These are phyloP conservation scores for Tragulus kanchil DNA, from an alignment of 2,113 vertebrate genomes.

Conservation along the genomic window DNA sequence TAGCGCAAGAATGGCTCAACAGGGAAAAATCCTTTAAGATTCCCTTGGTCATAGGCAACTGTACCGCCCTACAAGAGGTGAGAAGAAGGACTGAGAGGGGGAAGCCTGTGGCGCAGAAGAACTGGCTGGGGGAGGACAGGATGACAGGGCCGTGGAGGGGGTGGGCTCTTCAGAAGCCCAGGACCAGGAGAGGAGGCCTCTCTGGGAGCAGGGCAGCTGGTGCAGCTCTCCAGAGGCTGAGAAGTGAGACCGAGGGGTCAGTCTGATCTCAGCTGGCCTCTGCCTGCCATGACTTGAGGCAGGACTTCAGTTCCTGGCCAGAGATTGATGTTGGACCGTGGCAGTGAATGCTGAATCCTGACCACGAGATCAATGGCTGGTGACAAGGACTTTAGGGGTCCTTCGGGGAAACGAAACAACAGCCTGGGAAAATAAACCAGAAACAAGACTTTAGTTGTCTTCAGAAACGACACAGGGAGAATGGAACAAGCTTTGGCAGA, in stretches of 20 bases:
- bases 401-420: too few species aligned
- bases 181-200: background rate
- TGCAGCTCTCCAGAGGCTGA: background rate
- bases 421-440: background rate
- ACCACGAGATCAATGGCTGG: background rate
- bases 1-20: background rate
- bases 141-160: background rate
- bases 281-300: background rate
- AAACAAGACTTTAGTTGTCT: background rate
- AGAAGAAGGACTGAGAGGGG: background rate
- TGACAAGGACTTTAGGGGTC: too few species aligned
- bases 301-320: background rate
- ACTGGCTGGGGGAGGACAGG: background rate
- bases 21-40: background rate
- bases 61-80: background rate
- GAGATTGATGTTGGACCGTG: too few species aligned
- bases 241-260: background rate
- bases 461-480: background rate
- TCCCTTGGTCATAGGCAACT: background rate
- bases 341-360: background rate
- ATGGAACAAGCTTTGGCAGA: background rate
- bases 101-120: background rate
- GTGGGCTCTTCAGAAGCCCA: background rate
- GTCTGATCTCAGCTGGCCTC: background rate
- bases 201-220: background rate